These are phyloP conservation scores for Anoplolepis gracilipes DNA, from an alignment of 1,140 invertebrate species.

Conservation along the genomic window DNA sequence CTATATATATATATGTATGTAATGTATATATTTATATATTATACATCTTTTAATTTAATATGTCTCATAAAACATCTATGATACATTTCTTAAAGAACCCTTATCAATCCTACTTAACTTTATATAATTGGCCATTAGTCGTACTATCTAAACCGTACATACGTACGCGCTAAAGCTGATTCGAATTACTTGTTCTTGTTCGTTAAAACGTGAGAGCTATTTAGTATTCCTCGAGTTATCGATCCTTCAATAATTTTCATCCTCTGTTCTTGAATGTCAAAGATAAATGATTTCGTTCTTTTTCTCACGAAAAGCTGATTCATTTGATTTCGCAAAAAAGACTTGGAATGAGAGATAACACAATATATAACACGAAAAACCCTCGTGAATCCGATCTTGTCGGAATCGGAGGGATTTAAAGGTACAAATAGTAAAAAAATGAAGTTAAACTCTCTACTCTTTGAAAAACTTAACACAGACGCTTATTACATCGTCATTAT, in stretches of 20 bases:
- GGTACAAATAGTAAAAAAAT: constrained; percentile 43
- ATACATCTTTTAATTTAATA: constrained; percentile 46
- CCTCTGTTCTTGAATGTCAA: background rate
- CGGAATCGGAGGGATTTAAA: background rate
- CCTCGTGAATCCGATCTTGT: no score
- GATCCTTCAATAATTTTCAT: background rate
- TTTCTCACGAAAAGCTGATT: background rate
- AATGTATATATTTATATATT: constrained; percentile 60
- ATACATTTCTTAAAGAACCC: background rate
- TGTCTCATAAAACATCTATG: constrained; percentile 31
- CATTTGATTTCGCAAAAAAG: background rate
- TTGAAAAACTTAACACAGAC: constrained; percentile 12
- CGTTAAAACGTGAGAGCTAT: background rate
- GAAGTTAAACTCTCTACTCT: constrained; percentile 9
- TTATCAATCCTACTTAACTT: constrained; percentile 9
- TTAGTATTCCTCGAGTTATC: background rate
- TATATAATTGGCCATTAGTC: constrained; percentile 34
- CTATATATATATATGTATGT: constrained; percentile 35
- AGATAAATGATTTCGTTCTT: background rate
- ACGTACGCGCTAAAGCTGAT: constrained; percentile 5
- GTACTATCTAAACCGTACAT: background rate
- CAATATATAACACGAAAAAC: background rate
- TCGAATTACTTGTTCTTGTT: constrained; percentile 10
- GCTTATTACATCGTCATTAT: background rate
- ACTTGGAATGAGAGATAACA: constrained; percentile 11